These are phyloP conservation scores for Xanthorhoe designata DNA, from an alignment of 2,888 invertebrate genomes.

Conservation along the genomic window DNA sequence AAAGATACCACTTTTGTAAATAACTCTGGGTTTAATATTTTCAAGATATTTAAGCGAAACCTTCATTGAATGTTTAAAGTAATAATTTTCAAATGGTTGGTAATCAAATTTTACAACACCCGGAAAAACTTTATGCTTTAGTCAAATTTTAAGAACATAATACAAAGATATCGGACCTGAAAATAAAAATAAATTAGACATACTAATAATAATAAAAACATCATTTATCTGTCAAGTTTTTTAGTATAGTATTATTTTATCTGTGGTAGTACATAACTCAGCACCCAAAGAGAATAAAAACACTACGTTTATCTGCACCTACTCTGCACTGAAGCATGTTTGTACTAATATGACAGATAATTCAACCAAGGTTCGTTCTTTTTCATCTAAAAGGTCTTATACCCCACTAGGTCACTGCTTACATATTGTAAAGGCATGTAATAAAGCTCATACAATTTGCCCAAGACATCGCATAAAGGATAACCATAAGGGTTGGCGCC, in stretches of 20 bases:
- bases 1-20: slow-evolving; percentile 4
- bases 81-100: background rate
- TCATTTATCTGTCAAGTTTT: too few relatives aligned
- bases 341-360: too few relatives aligned
- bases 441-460: slow-evolving; percentile 25
- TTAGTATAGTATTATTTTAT: too few relatives aligned
- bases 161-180: background rate
- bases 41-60: background rate
- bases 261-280: too few relatives aligned
- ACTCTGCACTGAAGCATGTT: too few relatives aligned
- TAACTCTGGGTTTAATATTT: background rate
- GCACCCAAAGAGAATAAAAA: too few relatives aligned
- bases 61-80: background rate
- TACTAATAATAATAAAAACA: too few relatives aligned
- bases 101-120: background rate
- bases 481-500: slow-evolving; percentile 45
- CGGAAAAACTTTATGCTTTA: too few relatives aligned
- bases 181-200: background rate
- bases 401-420: background rate
- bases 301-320: too few relatives aligned
- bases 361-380: too few relatives aligned
- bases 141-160: too few relatives aligned
- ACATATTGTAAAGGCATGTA: slow-evolving; percentile 13
- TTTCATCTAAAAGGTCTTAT: background rate
- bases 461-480: slow-evolving; percentile 25